Percentiles rank a stretch among this genome's conserved stretches.
Conservation (phyloP, 2,113 vertebrate genomes). For the Noturus placidus region DNA sequence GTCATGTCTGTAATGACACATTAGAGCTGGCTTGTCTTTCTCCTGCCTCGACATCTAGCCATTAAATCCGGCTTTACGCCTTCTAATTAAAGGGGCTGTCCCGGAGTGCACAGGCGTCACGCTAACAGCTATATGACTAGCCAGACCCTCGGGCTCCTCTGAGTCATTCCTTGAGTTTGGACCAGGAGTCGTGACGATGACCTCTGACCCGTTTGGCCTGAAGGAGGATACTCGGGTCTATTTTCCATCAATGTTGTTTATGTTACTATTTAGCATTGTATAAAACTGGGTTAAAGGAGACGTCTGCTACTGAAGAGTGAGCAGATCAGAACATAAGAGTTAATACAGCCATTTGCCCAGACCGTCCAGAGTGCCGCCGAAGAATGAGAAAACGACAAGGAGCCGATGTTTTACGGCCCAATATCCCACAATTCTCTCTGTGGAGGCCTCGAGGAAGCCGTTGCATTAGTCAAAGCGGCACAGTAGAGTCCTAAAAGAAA, state of each 20-base stretch:
- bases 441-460: background rate
- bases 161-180: conserved; percentile 52
- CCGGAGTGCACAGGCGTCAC: conserved; percentile 44
- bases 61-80: conserved; percentile 54
- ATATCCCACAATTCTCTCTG: conserved; percentile 3
- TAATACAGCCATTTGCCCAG: background rate
- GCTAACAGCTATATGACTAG: conserved; percentile 44
- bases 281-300: background rate
- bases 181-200: conserved; percentile 52
- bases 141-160: conserved; percentile 41
- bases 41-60: conserved; percentile 44
- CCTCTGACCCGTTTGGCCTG: conserved; percentile 13
- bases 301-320: background rate
- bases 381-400: background rate
- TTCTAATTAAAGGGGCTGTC: conserved; percentile 61
- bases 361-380: background rate
- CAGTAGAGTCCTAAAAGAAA: background rate
- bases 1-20: conserved; percentile 36
- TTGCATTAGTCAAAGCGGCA: background rate
- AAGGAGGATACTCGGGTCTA: background rate
- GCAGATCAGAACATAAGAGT: background rate
- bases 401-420: background rate
- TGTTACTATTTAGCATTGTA: background rate
- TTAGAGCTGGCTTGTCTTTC: conserved; percentile 13
- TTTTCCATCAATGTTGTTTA: background rate